phyloP scores from a whole-genome alignment of 2,888 invertebrate species.

The Watsonalla cultraria region DNA sequence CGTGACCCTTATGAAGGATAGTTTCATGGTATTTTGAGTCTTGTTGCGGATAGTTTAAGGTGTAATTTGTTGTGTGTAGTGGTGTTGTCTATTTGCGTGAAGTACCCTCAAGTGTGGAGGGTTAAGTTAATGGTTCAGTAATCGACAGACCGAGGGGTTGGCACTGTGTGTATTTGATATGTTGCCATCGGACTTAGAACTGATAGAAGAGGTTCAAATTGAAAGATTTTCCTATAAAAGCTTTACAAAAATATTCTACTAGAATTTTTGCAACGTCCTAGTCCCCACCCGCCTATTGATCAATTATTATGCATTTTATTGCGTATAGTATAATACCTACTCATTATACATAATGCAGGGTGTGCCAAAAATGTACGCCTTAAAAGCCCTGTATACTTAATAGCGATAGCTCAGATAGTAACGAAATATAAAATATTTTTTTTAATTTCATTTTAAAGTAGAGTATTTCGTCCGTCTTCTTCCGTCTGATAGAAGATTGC shows the following conservation, averaged over 20 bases:
- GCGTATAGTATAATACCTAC: no score
- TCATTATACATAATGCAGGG: no score
- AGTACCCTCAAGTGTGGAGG: constrained; percentile 37
- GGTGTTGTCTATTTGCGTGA: constrained; percentile 23
- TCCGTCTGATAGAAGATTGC: no score
- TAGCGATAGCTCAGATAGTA: no score
- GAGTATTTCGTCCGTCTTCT: neutral
- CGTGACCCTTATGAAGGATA: constrained; percentile 4
- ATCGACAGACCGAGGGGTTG: constrained; percentile 53
- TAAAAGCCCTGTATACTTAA: no score
- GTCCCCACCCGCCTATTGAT: no score
- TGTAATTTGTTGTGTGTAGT: constrained; percentile 17
- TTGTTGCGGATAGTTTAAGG: constrained; percentile 17
- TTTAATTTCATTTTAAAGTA: no score
- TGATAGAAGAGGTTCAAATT: constrained; percentile 14
- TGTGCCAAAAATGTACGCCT: no score
- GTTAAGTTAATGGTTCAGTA: constrained; percentile 65
- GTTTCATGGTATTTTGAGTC: constrained; percentile 14
- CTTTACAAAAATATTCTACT: neutral
- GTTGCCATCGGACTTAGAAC: constrained; percentile 26
- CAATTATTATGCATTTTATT: no score
- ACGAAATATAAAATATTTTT: no score
- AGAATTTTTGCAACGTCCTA: no score
- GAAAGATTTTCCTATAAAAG: no score
- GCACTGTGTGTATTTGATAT: constrained; percentile 58